Base-by-base conservation (phyloP, 2,888 invertebrate species). In the Alviniconcha strummeri region DNA sequence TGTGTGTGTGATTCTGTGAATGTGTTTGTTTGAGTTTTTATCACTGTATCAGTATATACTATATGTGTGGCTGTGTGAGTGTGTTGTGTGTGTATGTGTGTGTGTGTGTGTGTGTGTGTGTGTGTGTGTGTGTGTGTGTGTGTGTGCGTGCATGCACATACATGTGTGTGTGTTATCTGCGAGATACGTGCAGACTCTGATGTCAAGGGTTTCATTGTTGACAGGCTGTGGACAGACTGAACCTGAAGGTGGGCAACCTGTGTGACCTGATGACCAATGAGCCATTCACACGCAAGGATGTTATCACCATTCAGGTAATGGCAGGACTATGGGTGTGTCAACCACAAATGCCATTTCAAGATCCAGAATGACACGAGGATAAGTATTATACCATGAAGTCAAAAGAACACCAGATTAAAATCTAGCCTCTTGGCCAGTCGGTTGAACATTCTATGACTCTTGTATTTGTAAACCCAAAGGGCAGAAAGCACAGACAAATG, bases 201-300 rank as follows among this genome's bases (percentile, higher is more conserved):
- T 13, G 8, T 60, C 60, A 60, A 8, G 6, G 7, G 19, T 19
- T 19, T 36, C 52, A 36, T 11, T 11, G 11, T n/a, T 13, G 15
- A n/a, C 87, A 95, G 95, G 98, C 99, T 0, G 96, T 99, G 72
- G 98, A 99, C 90, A 97, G 98, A 91, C 95, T 99, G 71, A 99
- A 99, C 93, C 96, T 99, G 81, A 99, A 99, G 94, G 96, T 97
- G 1, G 97, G 97, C 89, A 98, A 98, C 92, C 98, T 97, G 96
- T 93, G 97, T 91, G 99, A 99, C 94, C 95, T 99, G 69, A 95
- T 99, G 15, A 96, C 96, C 88, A 99, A 99, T 93, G 96, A 96
- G 87, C 96, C 97, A 0, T 99, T 99, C 93, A 95, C 95, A 17
- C 95, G 97, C 87, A 96, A 95, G 90, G 99, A 99, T 93, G 96